phyloP scores from a whole-genome alignment of 2,888 invertebrate species.

The Charanyca ferruginea region DNA sequence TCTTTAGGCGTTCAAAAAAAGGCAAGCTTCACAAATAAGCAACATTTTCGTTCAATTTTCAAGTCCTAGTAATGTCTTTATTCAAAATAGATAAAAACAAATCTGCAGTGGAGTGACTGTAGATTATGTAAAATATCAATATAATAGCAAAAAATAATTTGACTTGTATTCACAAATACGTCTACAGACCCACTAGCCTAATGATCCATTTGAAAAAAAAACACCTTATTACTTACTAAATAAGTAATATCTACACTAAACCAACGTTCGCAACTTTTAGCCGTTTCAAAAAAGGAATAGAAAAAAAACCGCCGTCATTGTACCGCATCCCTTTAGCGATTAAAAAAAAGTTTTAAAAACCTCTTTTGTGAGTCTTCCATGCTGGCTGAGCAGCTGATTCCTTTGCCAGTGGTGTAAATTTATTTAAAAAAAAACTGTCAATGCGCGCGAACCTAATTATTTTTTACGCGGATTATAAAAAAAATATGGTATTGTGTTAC shows the following conservation, averaged over 20 bases:
- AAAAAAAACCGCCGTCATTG: slow-evolving; percentile 52
- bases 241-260: slow-evolving; percentile 51
- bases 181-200: slow-evolving; percentile 4
- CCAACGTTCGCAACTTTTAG: slow-evolving; percentile 52
- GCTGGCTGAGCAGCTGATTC: slow-evolving; percentile 72
- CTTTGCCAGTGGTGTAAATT: slow-evolving; percentile 65
- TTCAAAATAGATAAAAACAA: too few relatives aligned
- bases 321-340: slow-evolving; percentile 70
- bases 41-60: too few relatives aligned
- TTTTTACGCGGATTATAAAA: slow-evolving; percentile 62
- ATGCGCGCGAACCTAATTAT: slow-evolving; percentile 65
- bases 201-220: background rate
- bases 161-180: background rate
- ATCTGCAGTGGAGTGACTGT: too few relatives aligned
- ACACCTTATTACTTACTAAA: too few relatives aligned
- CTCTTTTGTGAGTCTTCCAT: slow-evolving; percentile 68
- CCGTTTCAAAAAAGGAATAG: slow-evolving; percentile 61
- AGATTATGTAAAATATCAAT: too few relatives aligned
- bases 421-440: slow-evolving; percentile 69
- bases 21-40: too few relatives aligned
- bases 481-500: slow-evolving; percentile 45
- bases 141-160: background rate
- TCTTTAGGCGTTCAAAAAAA: too few relatives aligned
- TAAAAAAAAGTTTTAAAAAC: slow-evolving; percentile 68
- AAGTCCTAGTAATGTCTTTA: too few relatives aligned